A percentile compares a stretch with the other conserved stretches of the same genome.
Conservation (phyloP, 2,797 vertebrate genomes). For the Hemitrygon akajei region DNA sequence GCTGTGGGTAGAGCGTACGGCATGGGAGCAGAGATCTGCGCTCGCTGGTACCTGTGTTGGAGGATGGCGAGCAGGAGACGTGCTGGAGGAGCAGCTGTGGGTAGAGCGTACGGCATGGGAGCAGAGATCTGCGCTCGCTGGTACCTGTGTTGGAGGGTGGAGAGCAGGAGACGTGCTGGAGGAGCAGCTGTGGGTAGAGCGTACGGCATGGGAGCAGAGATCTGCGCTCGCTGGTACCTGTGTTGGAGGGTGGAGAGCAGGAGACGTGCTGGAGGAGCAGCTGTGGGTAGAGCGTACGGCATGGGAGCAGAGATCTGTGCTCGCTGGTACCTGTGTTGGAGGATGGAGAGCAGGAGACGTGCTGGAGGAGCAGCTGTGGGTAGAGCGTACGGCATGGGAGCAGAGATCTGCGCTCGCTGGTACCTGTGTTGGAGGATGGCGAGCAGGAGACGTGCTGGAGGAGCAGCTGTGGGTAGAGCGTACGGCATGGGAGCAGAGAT, state of each 20-base stretch:
- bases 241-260: slow-evolving; percentile 51
- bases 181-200: slow-evolving; percentile 55
- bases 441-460: slow-evolving; percentile 53
- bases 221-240: slow-evolving; percentile 58
- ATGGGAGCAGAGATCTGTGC: no score
- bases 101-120: no score
- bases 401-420: not conserved
- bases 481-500: no score
- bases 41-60: slow-evolving; percentile 63
- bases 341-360: slow-evolving; percentile 53
- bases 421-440: slow-evolving; percentile 65
- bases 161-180: slow-evolving; percentile 53
- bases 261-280: slow-evolving; percentile 55
- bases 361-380: slow-evolving; percentile 54
- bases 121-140: not conserved
- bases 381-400: no score
- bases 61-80: slow-evolving; percentile 53
- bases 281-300: slow-evolving; percentile 55
- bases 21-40: no score
- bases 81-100: slow-evolving; percentile 54
- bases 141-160: slow-evolving; percentile 65
- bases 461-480: slow-evolving; percentile 54
- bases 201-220: no score
- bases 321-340: slow-evolving; percentile 64
- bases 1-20: slow-evolving; percentile 54